Conservation (phyloP, 2,113 vertebrate species). For the Pangasianodon gigas region DNA sequence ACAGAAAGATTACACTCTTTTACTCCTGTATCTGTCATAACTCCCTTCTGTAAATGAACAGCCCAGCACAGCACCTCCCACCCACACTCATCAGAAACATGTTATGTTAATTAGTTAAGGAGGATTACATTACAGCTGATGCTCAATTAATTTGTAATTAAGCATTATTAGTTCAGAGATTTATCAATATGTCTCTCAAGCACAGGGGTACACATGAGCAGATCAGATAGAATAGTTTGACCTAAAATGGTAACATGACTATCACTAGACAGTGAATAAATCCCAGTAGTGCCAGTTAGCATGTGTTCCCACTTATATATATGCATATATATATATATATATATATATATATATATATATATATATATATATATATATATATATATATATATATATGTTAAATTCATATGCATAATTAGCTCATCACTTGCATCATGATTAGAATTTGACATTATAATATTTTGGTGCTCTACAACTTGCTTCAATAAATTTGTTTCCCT, state of each 20-base stretch:
- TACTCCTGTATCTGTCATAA: neutral
- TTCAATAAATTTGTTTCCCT: neutral
- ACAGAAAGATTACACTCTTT: constrained; percentile 7
- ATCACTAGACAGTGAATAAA: neutral
- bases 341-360: no score
- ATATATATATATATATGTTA: no score
- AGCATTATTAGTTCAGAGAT: constrained; percentile 70
- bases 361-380: no score
- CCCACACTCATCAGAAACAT: constrained; percentile 75
- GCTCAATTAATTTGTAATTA: constrained; percentile 81
- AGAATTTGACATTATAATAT: neutral
- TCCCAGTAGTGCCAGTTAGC: neutral
- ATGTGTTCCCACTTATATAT: neutral
- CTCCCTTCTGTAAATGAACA: constrained; percentile 6
- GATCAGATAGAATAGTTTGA: neutral
- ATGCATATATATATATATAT: no score
- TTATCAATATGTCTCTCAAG: constrained; percentile 13
- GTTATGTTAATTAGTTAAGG: constrained; percentile 74
- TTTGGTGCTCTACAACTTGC: neutral
- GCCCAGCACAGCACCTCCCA: constrained; percentile 52
- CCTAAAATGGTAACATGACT: neutral
- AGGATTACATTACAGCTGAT: constrained; percentile 76
- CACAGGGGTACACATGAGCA: neutral
- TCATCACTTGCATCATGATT: neutral
- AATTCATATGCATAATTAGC: neutral